Percentiles rank a stretch among this genome's conserved stretches.
These are phyloP conservation scores for Idaea dimidiata DNA, from an alignment of 2,888 invertebrate genomes.

Conservation along the genomic window DNA sequence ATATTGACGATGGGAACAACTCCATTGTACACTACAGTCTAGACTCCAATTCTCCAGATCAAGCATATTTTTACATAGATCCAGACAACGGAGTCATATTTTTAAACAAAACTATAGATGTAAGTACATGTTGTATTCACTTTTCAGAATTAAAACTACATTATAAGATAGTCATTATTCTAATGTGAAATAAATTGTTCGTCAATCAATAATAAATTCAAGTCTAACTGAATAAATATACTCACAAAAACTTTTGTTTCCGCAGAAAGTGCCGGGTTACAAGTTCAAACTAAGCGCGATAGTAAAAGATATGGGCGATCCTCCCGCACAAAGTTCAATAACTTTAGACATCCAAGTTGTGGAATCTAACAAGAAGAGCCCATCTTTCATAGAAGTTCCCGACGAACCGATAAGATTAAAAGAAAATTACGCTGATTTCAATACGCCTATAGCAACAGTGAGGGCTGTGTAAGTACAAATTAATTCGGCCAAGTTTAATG, in stretches of 20 bases:
- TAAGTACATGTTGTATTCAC: constrained; percentile 60
- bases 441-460: constrained; percentile 84
- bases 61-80: constrained; percentile 90
- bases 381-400: constrained; percentile 84
- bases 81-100: constrained; percentile 91
- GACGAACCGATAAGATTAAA: constrained; percentile 83
- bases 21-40: constrained; percentile 89
- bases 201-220: constrained; percentile 3
- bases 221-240: constrained; percentile 5
- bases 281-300: constrained; percentile 86
- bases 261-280: constrained; percentile 82
- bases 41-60: constrained; percentile 70
- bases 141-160: not conserved
- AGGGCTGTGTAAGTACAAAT: constrained; percentile 83
- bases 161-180: constrained; percentile 4
- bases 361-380: constrained; percentile 92
- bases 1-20: constrained; percentile 95
- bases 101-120: constrained; percentile 84
- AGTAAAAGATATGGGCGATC: constrained; percentile 88
- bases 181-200: constrained; percentile 4
- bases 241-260: constrained; percentile 31
- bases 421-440: constrained; percentile 88
- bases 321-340: constrained; percentile 84
- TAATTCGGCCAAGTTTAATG: constrained; percentile 30
- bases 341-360: constrained; percentile 92